Evolutionary conservation across 2,113 vertebrate genomes (phyloP), one percentile per base, ranked within the genome.

Genomic region (Mesocricetus auratus): DNA sequence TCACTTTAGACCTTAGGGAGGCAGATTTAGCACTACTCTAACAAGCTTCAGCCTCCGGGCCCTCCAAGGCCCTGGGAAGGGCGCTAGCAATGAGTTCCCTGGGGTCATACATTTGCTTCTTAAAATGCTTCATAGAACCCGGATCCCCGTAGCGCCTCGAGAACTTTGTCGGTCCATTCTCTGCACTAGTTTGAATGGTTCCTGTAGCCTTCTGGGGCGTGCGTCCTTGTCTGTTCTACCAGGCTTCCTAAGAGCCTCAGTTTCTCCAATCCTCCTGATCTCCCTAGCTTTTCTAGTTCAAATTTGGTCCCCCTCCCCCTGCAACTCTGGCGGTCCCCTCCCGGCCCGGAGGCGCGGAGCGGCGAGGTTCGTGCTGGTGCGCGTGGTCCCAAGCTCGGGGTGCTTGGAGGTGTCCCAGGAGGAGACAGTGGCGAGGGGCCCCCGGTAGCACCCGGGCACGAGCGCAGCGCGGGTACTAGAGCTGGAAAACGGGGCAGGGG

Each of bases 241-340:
- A 0, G 53, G 82, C 13, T 96, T 78, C 62, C 64, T 4, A 71
- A 82, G n/a, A 87, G 64, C 82, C 89, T 93, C 91, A 22, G 83
- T 96, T 94, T 97, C 86, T 90, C 60, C 69, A 85, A 53, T 39
- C 78, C 83, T 90, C 83, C 56, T 0, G 50, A 12, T 58, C 50
- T 60, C 19, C 75, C 58, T 1, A 74, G 89, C 31, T 94, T 93
- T 95, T 45, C 93, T 1, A 68, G 92, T 95, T 92, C 87, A 96
- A 94, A 95, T 94, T 92, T 93, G 85, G 82, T 50, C 95, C 86
- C 86, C 95, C 62, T 68, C 50, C 95, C 93, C 93, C 91, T 50
- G 45, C 73, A 81, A 69, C 69, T 93, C 86, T 58, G 10, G 50
- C 53, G 19, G 89, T 77, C 24, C 89, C 60, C 19, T 68, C 86